Conservation (phyloP, 2,888 invertebrate species). For the Eugnorisma glareosa region DNA sequence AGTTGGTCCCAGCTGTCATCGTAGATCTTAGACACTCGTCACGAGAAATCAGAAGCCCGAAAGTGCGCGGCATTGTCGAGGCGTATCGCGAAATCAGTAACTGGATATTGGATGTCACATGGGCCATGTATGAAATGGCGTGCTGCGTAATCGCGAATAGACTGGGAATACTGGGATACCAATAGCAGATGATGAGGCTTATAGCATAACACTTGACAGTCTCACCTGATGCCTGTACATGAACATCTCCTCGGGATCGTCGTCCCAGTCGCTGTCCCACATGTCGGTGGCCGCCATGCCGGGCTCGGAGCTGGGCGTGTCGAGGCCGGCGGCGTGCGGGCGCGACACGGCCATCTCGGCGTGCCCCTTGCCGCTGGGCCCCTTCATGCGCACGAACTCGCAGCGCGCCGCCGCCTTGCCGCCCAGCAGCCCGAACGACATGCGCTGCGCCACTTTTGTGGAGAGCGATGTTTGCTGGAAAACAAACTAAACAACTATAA, state of each 20-base stretch:
- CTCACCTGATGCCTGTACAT: slow-evolving; percentile 94
- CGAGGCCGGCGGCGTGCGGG: slow-evolving; percentile 97
- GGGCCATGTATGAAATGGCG: background rate
- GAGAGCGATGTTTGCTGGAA: slow-evolving; percentile 96
- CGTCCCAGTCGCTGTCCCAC: slow-evolving; percentile 97
- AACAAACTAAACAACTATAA: background rate
- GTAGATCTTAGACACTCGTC: background rate
- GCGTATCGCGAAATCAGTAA: background rate
- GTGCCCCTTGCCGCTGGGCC: slow-evolving; percentile 97
- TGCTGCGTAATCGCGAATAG: background rate
- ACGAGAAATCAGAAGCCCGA: background rate
- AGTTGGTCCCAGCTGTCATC: background rate
- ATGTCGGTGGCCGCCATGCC: slow-evolving; percentile 96
- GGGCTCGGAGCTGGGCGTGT: slow-evolving; percentile 98
- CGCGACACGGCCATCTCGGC: slow-evolving; percentile 99
- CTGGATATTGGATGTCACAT: background rate
- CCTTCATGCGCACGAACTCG: slow-evolving; percentile 99
- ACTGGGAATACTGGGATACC: too few relatives aligned
- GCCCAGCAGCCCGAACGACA: slow-evolving; percentile 97
- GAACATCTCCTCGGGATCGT: slow-evolving; percentile 96
- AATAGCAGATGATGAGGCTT: background rate
- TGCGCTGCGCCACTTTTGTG: slow-evolving; percentile 98
- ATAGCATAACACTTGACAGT: background rate
- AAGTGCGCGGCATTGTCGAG: background rate
- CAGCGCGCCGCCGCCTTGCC: slow-evolving; percentile 95